phyloP scores from a whole-genome alignment of 2,888 invertebrate species.

The Campopleginae sp. region DNA sequence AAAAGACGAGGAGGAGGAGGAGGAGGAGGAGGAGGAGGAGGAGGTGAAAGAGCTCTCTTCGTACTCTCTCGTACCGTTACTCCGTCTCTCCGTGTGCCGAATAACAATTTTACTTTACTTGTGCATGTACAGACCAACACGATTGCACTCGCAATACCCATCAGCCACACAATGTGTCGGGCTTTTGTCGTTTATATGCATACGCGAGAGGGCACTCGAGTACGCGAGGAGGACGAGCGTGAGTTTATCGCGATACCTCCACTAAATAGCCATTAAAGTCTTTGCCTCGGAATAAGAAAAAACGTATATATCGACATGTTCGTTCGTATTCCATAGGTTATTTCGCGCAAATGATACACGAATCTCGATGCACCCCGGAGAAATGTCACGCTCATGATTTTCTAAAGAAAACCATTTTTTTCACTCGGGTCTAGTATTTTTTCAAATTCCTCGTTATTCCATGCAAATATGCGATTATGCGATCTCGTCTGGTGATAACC shows the following conservation, averaged over 20 bases:
- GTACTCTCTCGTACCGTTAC: slow-evolving; percentile 78
- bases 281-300: slow-evolving; percentile 19
- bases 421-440: neutral
- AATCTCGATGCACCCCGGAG: neutral
- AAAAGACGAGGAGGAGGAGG: slow-evolving; percentile 20
- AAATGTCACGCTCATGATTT: neutral
- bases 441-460: neutral
- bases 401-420: neutral
- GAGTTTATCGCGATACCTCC: slow-evolving; percentile 54
- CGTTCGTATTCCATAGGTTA: slow-evolving; percentile 17
- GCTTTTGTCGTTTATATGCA: slow-evolving; percentile 53
- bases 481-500: neutral
- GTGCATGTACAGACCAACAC: slow-evolving; percentile 24
- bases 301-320: slow-evolving; percentile 10
- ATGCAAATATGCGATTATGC: neutral
- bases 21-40: neutral
- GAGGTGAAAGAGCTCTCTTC: slow-evolving; percentile 34
- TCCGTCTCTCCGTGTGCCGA: slow-evolving; percentile 80
- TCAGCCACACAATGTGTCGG: slow-evolving; percentile 28
- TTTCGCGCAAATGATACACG: slow-evolving; percentile 11
- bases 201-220: slow-evolving; percentile 41
- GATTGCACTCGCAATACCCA: slow-evolving; percentile 39
- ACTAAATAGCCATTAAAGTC: slow-evolving; percentile 32
- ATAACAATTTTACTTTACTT: slow-evolving; percentile 77
- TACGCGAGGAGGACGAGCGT: slow-evolving; percentile 48